Evolutionary conservation across 2,797 vertebrate genomes (phyloP).

Genomic region (Poeciliopsis presidionis): DNA sequence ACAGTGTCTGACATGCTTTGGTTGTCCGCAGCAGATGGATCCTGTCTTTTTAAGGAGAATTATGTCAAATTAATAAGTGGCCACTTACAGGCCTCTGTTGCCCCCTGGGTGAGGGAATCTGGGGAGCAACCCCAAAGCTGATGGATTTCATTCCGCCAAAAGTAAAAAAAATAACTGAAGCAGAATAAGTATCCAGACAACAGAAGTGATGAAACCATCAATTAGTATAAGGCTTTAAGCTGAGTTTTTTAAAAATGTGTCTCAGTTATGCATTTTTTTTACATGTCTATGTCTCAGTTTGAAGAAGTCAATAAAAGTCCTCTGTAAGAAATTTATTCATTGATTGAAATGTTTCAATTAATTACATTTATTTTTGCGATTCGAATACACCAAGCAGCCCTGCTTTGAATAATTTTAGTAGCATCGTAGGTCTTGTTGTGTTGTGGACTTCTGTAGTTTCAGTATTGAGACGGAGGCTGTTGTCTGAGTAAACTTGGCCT

Average conservation of each 20-base stretch:
- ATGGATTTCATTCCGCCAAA: not conserved
- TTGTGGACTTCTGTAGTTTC: not conserved
- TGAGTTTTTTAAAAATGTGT: not conserved
- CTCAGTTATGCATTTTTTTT: not conserved
- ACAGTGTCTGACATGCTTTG: not conserved
- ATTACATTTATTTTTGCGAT: no score
- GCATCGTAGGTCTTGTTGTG: not conserved
- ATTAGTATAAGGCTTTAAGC: not conserved
- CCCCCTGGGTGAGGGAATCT: not conserved
- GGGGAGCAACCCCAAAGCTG: not conserved
- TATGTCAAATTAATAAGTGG: not conserved
- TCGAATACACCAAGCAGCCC: not conserved
- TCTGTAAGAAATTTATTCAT: no score
- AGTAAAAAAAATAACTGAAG: not conserved
- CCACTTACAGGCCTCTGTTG: not conserved
- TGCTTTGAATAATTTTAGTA: not conserved
- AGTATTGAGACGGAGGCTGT: not conserved
- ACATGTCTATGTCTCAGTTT: not conserved
- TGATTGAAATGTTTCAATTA: no score
- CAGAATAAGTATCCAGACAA: not conserved
- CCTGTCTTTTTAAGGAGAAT: not conserved
- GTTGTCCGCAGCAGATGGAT: not conserved
- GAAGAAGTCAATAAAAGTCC: not conserved
- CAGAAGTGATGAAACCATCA: not conserved
- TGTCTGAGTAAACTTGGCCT: not conserved